These are phyloP conservation scores for Noctuana brunneofusca DNA, from an alignment of 2,888 invertebrate species.

Conservation along the genomic window DNA sequence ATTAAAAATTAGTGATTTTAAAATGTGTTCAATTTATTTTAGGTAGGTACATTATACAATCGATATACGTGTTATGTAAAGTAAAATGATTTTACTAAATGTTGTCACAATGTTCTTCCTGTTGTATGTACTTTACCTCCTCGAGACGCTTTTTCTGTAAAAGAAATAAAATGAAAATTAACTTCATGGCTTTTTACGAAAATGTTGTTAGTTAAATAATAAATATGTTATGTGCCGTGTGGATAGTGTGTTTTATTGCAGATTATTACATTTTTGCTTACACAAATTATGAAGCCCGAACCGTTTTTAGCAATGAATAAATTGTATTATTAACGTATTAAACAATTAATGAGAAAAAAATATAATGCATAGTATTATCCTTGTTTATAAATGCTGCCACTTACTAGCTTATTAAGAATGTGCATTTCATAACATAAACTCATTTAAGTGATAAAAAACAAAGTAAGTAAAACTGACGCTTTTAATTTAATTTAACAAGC, in stretches of 20 bases:
- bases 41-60: background rate
- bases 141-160: constrained; percentile 91
- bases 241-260: background rate
- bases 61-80: background rate
- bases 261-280: background rate
- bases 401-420: background rate
- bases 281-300: background rate
- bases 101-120: constrained; percentile 37
- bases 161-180: constrained; percentile 65
- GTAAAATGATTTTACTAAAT: background rate
- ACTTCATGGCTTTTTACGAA: background rate
- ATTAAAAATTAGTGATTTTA: background rate
- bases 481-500: background rate
- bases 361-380: background rate
- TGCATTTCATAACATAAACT: background rate
- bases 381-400: background rate
- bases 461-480: background rate
- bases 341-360: background rate
- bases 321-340: background rate
- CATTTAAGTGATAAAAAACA: constrained; percentile 4
- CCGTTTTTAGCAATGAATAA: background rate
- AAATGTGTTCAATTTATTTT: background rate
- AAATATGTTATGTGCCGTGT: background rate
- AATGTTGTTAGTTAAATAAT: background rate
- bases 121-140: constrained; percentile 84